phyloP scores from a whole-genome alignment of 1,140 invertebrate genomes.

The Caenorhabditis brenneri region DNA sequence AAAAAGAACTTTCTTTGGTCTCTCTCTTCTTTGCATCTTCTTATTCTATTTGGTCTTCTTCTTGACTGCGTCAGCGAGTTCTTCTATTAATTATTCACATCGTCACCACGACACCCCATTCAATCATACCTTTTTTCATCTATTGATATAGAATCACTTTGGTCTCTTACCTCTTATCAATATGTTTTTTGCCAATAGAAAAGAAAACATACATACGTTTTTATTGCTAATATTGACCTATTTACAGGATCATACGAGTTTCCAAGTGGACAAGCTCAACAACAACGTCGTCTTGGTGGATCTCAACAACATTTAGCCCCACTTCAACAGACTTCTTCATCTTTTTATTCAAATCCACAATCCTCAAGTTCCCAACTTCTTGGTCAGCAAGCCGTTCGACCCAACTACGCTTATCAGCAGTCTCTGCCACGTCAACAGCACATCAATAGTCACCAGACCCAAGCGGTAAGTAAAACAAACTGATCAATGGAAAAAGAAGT shows the following conservation, averaged over 20 bases:
- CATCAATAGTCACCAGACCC: constrained; percentile 41
- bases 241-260: constrained; percentile 37
- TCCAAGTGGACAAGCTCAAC: constrained; percentile 39
- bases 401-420: constrained; percentile 34
- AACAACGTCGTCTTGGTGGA: constrained; percentile 24
- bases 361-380: constrained; percentile 28
- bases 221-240: neutral
- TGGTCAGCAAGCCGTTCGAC: constrained; percentile 35
- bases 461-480: constrained; percentile 10
- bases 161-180: constrained; percentile 9
- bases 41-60: neutral
- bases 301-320: constrained; percentile 23
- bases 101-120: neutral
- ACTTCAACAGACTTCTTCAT: neutral
- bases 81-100: constrained; percentile 23
- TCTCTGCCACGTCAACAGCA: constrained; percentile 31
- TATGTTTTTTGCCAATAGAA: neutral
- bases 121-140: neutral
- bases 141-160: neutral
- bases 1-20: neutral
- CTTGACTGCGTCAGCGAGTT: neutral
- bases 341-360: constrained; percentile 23
- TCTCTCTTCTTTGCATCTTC: neutral
- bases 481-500: neutral
- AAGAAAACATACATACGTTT: neutral